Base-by-base conservation (phyloP, 2,888 invertebrate genomes). In the Meganola albula region DNA sequence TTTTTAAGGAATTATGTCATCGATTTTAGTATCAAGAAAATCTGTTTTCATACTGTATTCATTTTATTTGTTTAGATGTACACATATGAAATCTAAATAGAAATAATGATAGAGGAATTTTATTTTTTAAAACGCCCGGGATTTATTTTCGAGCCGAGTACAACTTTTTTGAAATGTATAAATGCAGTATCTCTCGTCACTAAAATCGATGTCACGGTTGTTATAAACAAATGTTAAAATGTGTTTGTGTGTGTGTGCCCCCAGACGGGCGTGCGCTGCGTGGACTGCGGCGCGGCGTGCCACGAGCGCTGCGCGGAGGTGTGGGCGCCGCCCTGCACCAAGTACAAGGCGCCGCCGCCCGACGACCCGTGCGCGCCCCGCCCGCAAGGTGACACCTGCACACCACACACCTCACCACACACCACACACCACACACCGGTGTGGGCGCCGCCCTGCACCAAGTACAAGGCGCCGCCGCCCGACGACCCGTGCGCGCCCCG, bases 271-370 rank as follows among this genome's bases (percentile, higher is more conserved):
- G 77, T 80, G 10, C 74, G 83, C 1, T 98, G 98, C 74, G 90
- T 93, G 73, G 97, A 97, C 74, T 98, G 98, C 76, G 96, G 96
- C 36, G 96, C 95, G 67, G 93, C 94, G 66, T 97, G 96, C 73
- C 98, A 98, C 80, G 98, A 98, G 77, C 96, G 96, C 64, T 98
- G 98, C 75, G 92, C 93, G 32, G 94, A 96, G 45, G 85, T 90
- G 38, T 95, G 96, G 33, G 92, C 96, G 40, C 93, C 94, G 83
- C 93, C 93, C 69, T 95, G 95, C 82, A 93, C 94, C 47, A 69
- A 73, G 54, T 74, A 75, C 68, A 74, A 74, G 66, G 74, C 79
- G 56, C 79, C 78, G 52, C 70, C 78, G 23, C 69, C 72, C 44
- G 65, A 63, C 12, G 88, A 90, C 51, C 37, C 61, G 4, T 70